Evolutionary conservation across 2,888 invertebrate genomes (phyloP), one percentile per base, ranked within the genome.

Genomic region (Neoascia interrupta): DNA sequence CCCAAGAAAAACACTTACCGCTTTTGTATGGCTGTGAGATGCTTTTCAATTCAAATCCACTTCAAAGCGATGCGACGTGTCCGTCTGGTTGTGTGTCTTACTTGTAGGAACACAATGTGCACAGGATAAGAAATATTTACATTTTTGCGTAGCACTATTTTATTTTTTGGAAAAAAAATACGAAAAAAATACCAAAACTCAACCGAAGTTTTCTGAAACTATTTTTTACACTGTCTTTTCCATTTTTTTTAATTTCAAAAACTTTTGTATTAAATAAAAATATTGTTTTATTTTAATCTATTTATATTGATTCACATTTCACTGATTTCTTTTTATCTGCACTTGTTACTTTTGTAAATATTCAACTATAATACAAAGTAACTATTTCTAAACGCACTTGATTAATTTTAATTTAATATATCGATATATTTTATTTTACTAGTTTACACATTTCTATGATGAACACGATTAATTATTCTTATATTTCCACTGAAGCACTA

Each of bases 21-120:
- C 43, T 75, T 75, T 56, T 63, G n/a, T n/a, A n/a, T n/a, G n/a
- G 36, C 34, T 53, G 51, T 54, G 63, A 63, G 26, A 75, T 56
- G 39, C 11, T 70, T 58, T 58, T 56, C 63, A 39, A 56, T 70
- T 75, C 70, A 75, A 75, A 75, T 75, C 75, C 75, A 70, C 56
- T 58, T 69, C 51, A n/a, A n/a, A n/a, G n/a, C n/a, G 39, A 63
- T 70, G 28, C 69, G 56, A 70, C 75, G 75, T 69, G n/a, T n/a
- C n/a, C 66, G 56, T 61, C 41, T 49, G 45, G 26, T 18, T 49
- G 51, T 64, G 13, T 34, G 16, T 58, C n/a, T 31, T 36, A 6
- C 39, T 28, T 41, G 1, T 34, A 56, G 51, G 73, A 56, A 63
- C 56, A 54, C 63, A 36, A 34, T 18, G 28, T 63, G 49, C 61